Base-by-base conservation (phyloP, 2,888 invertebrate species). In the Volucella bombylans region DNA sequence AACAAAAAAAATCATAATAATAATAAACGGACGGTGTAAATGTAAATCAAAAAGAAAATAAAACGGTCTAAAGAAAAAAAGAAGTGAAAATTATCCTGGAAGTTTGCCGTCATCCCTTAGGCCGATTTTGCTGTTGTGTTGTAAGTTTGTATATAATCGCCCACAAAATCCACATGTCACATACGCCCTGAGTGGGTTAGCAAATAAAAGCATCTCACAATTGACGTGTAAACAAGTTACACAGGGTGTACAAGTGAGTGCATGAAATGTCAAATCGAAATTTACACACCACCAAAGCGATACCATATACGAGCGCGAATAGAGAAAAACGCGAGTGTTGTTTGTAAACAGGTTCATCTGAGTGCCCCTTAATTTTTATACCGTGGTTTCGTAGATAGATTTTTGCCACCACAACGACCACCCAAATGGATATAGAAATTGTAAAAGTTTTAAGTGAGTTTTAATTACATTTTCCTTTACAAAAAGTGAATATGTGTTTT, bases 141-240 rank as follows among this genome's bases (percentile, higher is more conserved):
- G 4, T 38, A 14, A 41, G 57, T 65, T 68, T 76, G 50, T 43
- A 62, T 18, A 62, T 55, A 73, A 74, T 52, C 61, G 43, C 67
- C 67, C 54, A 62, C 50, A 73, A 71, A 65, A 43, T 49, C 49
- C 65, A 59, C 57, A 65, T 59, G n/a, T 43, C 65, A 59, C 57
- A 65, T 59, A n/a, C 50, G 23, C 57, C 31, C 15, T 52, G 57
- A 65, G 47, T 67, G 57, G 59, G 78, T 64, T 67, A 14, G 73
- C 62, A 77, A 77, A 82, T 68, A 72, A 64, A 52, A 62, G 57
- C 31, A 38, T 64, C 55, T 57, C 15, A 57, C 59, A 71, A 61
- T 67, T 79, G 74, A 71, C 57, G 71, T 76, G 74, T 83, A 83
- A 79, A 83, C 79, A 83, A 74, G 47, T 41, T 50, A 55, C 43